phyloP scores from a whole-genome alignment of 37 sponge, comb jelly and placozoan genomes.

The Chondrosia reniformis region DNA sequence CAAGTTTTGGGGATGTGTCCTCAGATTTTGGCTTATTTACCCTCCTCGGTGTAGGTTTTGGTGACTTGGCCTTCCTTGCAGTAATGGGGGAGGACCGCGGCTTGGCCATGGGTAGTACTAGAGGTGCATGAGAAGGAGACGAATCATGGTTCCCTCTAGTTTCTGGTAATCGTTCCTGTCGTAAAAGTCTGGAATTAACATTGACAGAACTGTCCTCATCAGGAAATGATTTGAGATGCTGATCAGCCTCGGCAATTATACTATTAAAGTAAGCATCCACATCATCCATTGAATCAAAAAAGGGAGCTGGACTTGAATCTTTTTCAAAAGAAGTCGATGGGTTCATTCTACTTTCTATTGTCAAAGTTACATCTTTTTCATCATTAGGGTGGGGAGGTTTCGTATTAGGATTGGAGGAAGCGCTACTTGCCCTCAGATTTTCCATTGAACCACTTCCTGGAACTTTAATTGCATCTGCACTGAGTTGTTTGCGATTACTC shows the following conservation, averaged over 20 bases:
- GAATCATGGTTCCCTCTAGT: neutral
- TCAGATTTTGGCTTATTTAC: neutral
- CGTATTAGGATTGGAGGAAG: too few species aligned
- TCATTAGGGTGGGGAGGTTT: too few species aligned
- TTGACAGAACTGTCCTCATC: neutral
- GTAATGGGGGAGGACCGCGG: neutral
- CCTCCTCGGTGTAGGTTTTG: neutral
- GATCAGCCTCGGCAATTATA: conserved; percentile 12
- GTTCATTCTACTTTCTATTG: too few species aligned
- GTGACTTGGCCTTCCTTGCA: neutral
- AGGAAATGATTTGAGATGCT: neutral
- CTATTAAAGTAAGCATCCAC: conserved; percentile 8
- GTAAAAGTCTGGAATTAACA: neutral
- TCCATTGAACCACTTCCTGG: neutral
- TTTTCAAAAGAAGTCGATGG: too few species aligned
- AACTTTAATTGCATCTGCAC: neutral
- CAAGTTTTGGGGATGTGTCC: neutral
- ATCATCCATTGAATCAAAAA: neutral
- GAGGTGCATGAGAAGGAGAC: neutral
- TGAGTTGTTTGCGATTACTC: neutral
- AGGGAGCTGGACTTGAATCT: neutral
- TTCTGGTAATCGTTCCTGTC: neutral
- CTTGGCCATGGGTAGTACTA: neutral
- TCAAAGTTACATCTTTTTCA: too few species aligned
- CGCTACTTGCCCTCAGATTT: too few species aligned